Evolutionary conservation across 2,113 vertebrate genomes (phyloP), one percentile per base, ranked within the genome.

Genomic region (Megaceryle torquata): DNA sequence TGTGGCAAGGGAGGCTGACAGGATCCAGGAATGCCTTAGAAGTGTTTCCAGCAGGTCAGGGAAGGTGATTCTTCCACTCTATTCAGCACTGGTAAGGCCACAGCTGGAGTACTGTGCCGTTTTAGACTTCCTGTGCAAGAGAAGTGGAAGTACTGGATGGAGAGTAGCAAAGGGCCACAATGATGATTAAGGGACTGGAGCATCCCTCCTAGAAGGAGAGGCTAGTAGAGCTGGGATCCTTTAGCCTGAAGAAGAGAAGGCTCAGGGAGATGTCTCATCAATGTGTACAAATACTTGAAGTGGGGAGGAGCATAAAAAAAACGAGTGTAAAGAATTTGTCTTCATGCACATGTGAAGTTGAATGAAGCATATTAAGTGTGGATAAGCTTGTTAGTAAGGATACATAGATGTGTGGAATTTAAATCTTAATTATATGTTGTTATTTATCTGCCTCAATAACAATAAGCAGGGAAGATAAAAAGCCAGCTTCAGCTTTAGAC

Each of bases 241-340:
- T 78, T 26, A 59, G 13, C 57, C 13, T 59, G 37, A 15, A 43
- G 35, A 60, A 46, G 24, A 50, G 35, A 65, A 46, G 46, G 59
- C 17, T 35, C 1, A 4, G 4, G 14, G 11, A 6, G 14, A 6
- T 4, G 13, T 71, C 33, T 82, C 24, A n/a, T 51, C 24, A 53
- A 18, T n/a, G 11, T n/a, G 33, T 44, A 20, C 13, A 44, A 18
- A 39, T 51, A 57, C 20, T 9, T 63, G 41, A 63, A 50, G 24
- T 25, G 12, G 26, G 26, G 11, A 13, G 20, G 5, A 16, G 5
- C 0, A 1, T 44, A 22, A 75, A 46, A 35, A 80, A 46, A 17
- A 46, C 0, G 0, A 9, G 12, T 11, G 50, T 57, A 15, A 70
- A 71, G 51, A 50, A n/a, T n/a, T 74, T 20, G 5, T 46, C 33